Conservation (phyloP, 2,797 vertebrate species). For the Hephaestus fuliginosus region DNA sequence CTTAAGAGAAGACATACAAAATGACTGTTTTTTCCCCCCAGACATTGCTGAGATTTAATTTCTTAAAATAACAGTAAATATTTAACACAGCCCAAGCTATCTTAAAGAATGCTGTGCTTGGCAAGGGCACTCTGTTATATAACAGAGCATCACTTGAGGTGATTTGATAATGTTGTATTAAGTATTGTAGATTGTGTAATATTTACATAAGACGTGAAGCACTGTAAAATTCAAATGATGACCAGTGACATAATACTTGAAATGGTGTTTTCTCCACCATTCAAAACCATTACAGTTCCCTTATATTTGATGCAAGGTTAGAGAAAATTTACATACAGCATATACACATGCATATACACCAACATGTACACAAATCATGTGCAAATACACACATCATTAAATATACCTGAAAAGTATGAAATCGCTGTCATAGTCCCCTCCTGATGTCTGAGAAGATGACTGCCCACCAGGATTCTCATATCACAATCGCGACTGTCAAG, state of each 20-base stretch:
- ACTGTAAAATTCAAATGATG: slow-evolving; percentile 1
- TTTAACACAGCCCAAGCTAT: slow-evolving; percentile 17
- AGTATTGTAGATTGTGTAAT: slow-evolving; percentile 6
- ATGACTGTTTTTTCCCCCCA: background rate
- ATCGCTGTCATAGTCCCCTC: background rate
- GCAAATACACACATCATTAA: background rate
- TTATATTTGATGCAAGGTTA: background rate
- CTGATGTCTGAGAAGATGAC: slow-evolving; percentile 24
- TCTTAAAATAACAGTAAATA: slow-evolving; percentile 43
- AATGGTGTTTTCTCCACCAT: background rate
- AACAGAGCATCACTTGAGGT: slow-evolving; percentile 4
- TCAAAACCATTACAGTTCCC: background rate
- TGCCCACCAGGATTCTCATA: slow-evolving; percentile 35
- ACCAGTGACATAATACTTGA: background rate
- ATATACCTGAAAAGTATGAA: background rate
- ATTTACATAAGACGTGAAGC: slow-evolving; percentile 3
- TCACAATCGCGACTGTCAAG: slow-evolving; percentile 27
- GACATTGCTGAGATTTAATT: slow-evolving; percentile 39
- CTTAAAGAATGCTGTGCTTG: slow-evolving; percentile 32
- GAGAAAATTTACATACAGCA: background rate
- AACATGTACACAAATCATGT: background rate
- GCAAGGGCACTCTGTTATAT: slow-evolving; percentile 31
- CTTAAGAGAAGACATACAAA: slow-evolving; percentile 7
- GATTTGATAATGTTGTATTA: slow-evolving; percentile 14
- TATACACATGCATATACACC: background rate